phyloP scores from a whole-genome alignment of 2,797 vertebrate genomes.

The Poecilia velifera region DNA sequence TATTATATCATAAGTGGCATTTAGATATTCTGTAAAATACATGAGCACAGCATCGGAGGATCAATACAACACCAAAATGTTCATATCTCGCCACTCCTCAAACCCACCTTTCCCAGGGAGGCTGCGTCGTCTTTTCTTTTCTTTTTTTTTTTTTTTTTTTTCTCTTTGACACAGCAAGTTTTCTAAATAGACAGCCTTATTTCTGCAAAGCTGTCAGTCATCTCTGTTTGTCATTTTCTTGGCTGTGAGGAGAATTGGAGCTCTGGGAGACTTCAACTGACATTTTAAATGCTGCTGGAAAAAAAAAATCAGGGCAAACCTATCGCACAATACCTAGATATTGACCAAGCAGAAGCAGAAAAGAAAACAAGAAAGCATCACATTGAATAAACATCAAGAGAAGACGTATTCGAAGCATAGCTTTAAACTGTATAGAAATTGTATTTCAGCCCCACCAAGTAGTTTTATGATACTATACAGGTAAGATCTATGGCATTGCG shows the following conservation, averaged over 20 bases:
- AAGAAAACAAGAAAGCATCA: constrained; percentile 57
- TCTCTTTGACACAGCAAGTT: constrained; percentile 66
- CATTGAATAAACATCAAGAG: constrained; percentile 58
- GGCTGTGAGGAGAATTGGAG: constrained; percentile 60
- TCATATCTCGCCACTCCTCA: constrained; percentile 73
- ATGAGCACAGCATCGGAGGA: constrained; percentile 73
- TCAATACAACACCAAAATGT: constrained; percentile 75
- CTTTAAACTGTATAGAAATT: constrained; percentile 37
- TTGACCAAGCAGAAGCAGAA: constrained; percentile 54
- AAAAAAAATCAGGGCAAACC: constrained; percentile 45
- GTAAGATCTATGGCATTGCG: constrained; percentile 53
- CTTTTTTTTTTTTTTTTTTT: constrained; percentile 39
- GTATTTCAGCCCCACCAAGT: constrained; percentile 47
- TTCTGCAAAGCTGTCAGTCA: constrained; percentile 75
- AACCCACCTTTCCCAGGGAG: constrained; percentile 60
- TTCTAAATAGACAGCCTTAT: constrained; percentile 74
- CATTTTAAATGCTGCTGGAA: constrained; percentile 66
- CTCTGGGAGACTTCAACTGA: constrained; percentile 52
- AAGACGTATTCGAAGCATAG: constrained; percentile 57
- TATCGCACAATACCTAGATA: constrained; percentile 66
- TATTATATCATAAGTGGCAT: constrained; percentile 77
- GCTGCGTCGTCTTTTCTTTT: constrained; percentile 36
- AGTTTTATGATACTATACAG: constrained; percentile 29
- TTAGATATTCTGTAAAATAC: constrained; percentile 81
- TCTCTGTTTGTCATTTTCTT: constrained; percentile 77